Conservation (phyloP, 2,888 invertebrate species). For the Lampropteryx suffumata region DNA sequence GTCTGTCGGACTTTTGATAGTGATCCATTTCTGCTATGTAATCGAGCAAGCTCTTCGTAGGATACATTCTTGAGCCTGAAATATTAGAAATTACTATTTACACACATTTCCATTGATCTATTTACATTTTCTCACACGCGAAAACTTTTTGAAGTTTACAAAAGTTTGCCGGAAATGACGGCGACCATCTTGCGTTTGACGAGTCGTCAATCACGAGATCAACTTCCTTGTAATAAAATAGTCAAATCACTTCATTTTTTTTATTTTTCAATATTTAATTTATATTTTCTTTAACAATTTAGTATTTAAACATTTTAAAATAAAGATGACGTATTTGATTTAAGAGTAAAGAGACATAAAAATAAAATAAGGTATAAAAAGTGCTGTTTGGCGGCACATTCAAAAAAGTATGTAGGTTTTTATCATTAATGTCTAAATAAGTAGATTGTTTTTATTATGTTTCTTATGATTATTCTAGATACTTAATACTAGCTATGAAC, state of each 20-base stretch:
- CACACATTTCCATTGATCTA: conserved; percentile 20
- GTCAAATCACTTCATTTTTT: not conserved
- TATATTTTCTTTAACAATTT: not conserved
- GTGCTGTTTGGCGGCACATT: too few species aligned
- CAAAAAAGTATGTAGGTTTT: too few species aligned
- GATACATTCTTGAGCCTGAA: conserved; percentile 55
- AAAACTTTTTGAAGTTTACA: conserved; percentile 4
- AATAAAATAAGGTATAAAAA: too few species aligned
- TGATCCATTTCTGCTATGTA: conserved; percentile 58
- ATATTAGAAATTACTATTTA: conserved; percentile 33
- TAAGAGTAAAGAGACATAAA: too few species aligned
- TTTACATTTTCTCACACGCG: conserved; percentile 28
- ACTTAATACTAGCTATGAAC: too few species aligned
- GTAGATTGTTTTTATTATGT: too few species aligned
- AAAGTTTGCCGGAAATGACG: conserved; percentile 19
- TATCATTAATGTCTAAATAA: too few species aligned
- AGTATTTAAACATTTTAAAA: too few species aligned
- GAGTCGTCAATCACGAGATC: not conserved
- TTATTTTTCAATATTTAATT: not conserved
- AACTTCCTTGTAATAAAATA: conserved; percentile 9
- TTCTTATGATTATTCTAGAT: too few species aligned
- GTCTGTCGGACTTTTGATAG: conserved; percentile 41
- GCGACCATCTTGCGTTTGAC: too few species aligned
- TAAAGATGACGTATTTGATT: too few species aligned
- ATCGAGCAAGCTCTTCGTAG: conserved; percentile 51